Percentiles rank a stretch among this genome's conserved stretches.
Evolutionary conservation across 1,140 invertebrate genomes (phyloP).

Genomic region (Drosophila watanabei): DNA sequence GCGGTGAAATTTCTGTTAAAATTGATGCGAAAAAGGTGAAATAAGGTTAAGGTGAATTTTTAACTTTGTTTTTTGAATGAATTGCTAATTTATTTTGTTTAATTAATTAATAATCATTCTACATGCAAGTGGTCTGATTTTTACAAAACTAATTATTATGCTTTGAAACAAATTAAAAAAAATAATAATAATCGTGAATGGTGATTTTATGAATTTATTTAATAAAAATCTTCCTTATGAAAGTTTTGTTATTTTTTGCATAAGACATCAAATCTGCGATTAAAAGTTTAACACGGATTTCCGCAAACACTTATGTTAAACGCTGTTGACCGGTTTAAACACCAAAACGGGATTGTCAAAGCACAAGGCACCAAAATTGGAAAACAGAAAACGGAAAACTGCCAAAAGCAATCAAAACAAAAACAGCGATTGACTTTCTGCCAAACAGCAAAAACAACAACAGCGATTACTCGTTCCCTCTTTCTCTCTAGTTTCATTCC

Average conservation of each 20-base stretch:
- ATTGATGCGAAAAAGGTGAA: background rate
- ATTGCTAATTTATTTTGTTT: no score
- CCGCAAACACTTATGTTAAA: background rate
- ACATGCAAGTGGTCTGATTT: no score
- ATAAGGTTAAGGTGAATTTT: background rate
- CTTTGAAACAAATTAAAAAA: no score
- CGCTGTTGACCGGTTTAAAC: constrained; percentile 17
- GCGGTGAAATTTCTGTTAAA: constrained; percentile 87
- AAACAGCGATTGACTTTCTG: constrained; percentile 69
- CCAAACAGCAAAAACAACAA: constrained; percentile 25
- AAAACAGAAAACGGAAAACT: constrained; percentile 52
- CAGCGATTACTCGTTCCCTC: background rate
- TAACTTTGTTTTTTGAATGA: no score
- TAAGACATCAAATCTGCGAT: background rate
- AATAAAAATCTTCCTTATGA: no score
- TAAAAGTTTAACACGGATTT: background rate
- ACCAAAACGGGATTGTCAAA: constrained; percentile 40
- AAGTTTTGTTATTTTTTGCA: background rate
- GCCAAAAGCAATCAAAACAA: constrained; percentile 79
- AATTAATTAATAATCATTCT: no score
- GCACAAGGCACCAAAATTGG: constrained; percentile 39
- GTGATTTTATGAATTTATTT: no score
- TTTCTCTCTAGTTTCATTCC: background rate
- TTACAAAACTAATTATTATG: no score
- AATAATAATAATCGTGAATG: no score